Evolutionary conservation across 2,113 vertebrate species (phyloP).

Genomic region (Oceanites oceanicus): DNA sequence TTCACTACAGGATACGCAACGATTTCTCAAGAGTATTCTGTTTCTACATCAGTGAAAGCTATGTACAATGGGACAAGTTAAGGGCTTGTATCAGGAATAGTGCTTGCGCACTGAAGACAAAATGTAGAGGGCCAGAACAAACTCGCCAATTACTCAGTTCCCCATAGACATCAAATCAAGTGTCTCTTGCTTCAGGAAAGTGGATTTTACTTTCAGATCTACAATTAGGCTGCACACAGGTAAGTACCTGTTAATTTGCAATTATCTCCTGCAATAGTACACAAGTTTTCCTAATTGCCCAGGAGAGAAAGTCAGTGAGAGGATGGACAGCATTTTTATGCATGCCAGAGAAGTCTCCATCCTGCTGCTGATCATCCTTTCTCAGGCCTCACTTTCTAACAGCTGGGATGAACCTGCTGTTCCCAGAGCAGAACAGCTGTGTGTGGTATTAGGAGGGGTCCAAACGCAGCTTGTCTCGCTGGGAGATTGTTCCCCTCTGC

Average conservation of each 20-base stretch:
- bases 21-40: neutral
- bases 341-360: neutral
- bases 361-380: neutral
- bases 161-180: neutral
- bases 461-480: neutral
- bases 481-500: neutral
- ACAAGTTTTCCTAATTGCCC: neutral
- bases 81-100: neutral
- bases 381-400: neutral
- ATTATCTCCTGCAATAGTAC: neutral
- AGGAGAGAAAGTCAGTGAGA: neutral
- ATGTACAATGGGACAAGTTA: neutral
- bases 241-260: neutral
- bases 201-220: neutral
- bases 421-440: neutral
- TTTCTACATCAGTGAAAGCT: neutral
- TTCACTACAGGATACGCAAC: neutral
- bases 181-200: neutral
- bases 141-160: neutral
- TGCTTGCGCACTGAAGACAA: neutral
- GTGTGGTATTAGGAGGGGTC: neutral
- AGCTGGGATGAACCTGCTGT: neutral
- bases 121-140: neutral
- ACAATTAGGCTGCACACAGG: neutral
- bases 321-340: neutral